Evolutionary conservation across 2,888 invertebrate genomes (phyloP).

Genomic region (Galerucella nymphaeae): DNA sequence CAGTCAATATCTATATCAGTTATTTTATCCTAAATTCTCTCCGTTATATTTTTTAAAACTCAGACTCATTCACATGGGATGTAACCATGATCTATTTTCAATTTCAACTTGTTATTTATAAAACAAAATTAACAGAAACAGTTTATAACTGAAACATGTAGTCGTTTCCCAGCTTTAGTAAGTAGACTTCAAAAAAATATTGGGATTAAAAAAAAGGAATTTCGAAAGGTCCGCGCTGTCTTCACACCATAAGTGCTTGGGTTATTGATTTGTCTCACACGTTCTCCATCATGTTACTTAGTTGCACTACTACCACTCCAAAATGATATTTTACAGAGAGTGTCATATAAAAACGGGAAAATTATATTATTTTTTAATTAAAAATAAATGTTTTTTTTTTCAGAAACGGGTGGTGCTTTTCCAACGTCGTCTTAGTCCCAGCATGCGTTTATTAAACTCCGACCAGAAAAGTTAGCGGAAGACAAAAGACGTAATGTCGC

Average conservation of each 20-base stretch:
- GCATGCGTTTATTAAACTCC: conserved; percentile 38
- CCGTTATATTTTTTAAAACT: too few relatives aligned
- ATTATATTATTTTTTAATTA: too few relatives aligned
- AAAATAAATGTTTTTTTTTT: background rate
- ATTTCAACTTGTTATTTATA: too few relatives aligned
- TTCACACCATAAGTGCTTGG: conserved; percentile 51
- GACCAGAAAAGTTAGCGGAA: conserved; percentile 44
- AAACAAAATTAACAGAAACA: background rate
- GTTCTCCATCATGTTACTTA: conserved; percentile 23
- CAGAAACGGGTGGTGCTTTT: background rate
- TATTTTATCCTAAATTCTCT: background rate
- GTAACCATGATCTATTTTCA: too few relatives aligned
- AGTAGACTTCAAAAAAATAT: conserved; percentile 59
- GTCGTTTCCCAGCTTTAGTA: background rate
- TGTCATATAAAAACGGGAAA: background rate
- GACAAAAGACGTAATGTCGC: conserved; percentile 61
- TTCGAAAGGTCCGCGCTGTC: conserved; percentile 49
- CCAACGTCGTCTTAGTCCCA: conserved; percentile 8
- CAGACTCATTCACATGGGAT: too few relatives aligned
- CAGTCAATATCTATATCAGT: background rate
- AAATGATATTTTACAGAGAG: background rate
- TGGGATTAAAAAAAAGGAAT: conserved; percentile 58
- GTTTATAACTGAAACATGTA: background rate
- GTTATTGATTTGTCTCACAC: conserved; percentile 63
- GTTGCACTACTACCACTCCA: conserved; percentile 1